Evolutionary conservation across 1,140 invertebrate species (phyloP), one percentile per base, ranked within the genome.

Genomic region (Microplitis mediator): DNA sequence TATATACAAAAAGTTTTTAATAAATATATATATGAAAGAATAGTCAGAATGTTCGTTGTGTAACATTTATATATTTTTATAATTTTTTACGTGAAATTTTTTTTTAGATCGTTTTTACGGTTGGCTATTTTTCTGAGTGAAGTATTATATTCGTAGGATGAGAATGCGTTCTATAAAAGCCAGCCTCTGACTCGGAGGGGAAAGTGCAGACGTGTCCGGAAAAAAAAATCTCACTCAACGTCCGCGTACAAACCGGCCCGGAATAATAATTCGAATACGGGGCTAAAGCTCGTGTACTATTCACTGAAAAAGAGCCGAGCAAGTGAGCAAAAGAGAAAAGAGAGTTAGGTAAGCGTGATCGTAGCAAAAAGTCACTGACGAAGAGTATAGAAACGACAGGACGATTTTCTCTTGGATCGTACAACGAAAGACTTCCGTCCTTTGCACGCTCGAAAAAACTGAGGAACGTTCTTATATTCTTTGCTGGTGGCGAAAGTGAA

Each of bases 161-260:
- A 70, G 36, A 62, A 51, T 51, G 34, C 63, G 32, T 35, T 62
- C 32, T 62, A 36, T 36, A 13, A 62, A 62, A 69, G 39, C 39
- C 39, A 62, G 16, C n/a, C 69, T 51, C 34, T 51, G 16, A 50
- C 32, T 32, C 14, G 39, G 45, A 14, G 32, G 11, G 31, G 45
- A 65, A 71, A 65, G 45, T 71, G 69, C 61, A 64, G 61, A 71
- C 69, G 62, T 65, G 62, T 54, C 32, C 62, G 4, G 51, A 54
- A 67, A 67, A 65, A 45, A 71, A 71, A 64, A 67, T 67, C 50
- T 65, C 62, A 16, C 62, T 68, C 62, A 23, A 64, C 51, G 62
- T 65, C 34, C 63, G 63, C 45, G 35, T 23, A 56, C 23, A 61
- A 52, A 71, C 61, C 34, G 50, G 31, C 60, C 11, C 31, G 50